These are phyloP conservation scores for Regulus satrapa DNA, from an alignment of 2,113 vertebrate species.

Conservation along the genomic window DNA sequence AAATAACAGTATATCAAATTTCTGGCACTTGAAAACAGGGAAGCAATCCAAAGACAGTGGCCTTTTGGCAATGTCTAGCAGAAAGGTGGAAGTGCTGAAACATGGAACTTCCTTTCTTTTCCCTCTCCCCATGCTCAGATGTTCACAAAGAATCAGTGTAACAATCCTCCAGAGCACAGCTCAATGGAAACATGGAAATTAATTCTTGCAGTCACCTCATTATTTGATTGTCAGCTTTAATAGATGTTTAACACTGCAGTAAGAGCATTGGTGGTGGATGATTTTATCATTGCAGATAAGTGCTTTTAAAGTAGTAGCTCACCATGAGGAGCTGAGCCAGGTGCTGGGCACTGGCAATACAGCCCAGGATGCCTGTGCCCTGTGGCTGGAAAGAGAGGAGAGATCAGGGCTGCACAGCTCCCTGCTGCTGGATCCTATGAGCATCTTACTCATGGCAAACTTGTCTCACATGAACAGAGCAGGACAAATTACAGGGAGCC, in stretches of 20 bases:
- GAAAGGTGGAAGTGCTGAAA: slow-evolving; percentile 10
- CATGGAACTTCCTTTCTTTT: neutral
- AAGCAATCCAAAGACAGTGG: neutral
- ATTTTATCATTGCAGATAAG: neutral
- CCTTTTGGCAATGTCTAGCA: neutral
- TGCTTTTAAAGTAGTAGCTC: neutral
- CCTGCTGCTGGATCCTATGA: neutral
- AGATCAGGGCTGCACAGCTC: neutral
- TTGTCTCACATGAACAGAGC: neutral
- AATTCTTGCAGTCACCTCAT: slow-evolving; percentile 43
- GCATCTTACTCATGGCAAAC: neutral
- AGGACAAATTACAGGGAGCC: neutral
- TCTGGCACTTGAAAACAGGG: neutral
- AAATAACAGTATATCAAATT: slow-evolving; percentile 6
- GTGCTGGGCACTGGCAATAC: rapidly evolving
- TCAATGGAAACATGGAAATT: slow-evolving; percentile 29
- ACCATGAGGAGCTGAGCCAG: rapidly evolving
- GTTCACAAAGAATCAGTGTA: neutral
- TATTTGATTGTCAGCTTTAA: slow-evolving; percentile 13
- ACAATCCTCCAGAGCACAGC: neutral
- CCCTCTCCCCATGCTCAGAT: neutral
- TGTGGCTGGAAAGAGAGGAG: neutral
- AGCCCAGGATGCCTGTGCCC: neutral
- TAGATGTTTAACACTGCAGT: neutral
- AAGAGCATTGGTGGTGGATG: neutral